Percentiles rank a stretch among this genome's conserved stretches.
Conservation (phyloP, 37 sponge, comb jelly and placozoan species). For the Beroe forskalii region DNA sequence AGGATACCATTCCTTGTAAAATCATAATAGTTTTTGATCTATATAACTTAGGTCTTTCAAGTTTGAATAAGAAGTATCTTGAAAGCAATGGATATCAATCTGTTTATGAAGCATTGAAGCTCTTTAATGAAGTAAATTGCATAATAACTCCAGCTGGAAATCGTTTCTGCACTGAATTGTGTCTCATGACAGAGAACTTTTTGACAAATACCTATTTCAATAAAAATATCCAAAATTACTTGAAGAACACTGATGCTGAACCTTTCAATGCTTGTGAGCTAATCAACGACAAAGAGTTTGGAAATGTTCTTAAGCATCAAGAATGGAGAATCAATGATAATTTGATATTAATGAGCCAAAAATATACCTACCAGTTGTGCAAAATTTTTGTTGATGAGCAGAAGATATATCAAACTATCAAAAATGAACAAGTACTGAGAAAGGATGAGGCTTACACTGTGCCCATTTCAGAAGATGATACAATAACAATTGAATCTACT, state of each 20-base stretch:
- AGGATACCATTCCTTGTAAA: neutral
- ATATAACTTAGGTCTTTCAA: neutral
- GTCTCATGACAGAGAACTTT: neutral
- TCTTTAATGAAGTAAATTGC: neutral
- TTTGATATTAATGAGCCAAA: neutral
- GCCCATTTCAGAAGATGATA: neutral
- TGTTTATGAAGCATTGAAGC: neutral
- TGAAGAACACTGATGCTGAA: neutral
- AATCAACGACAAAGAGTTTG: neutral
- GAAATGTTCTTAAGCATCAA: neutral
- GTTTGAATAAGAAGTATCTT: neutral
- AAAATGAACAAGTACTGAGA: neutral
- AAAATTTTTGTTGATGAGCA: neutral
- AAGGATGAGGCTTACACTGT: neutral
- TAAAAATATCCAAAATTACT: neutral
- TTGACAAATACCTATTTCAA: neutral
- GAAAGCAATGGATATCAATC: neutral
- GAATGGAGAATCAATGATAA: neutral
- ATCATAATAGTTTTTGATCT: neutral
- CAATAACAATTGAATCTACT: neutral
- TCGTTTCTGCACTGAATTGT: neutral
- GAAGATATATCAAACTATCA: neutral
- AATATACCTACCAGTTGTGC: neutral
- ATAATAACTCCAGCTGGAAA: neutral
- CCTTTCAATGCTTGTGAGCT: neutral